Conservation (phyloP, 2,888 invertebrate genomes). For the Auanema freiburgensis region DNA sequence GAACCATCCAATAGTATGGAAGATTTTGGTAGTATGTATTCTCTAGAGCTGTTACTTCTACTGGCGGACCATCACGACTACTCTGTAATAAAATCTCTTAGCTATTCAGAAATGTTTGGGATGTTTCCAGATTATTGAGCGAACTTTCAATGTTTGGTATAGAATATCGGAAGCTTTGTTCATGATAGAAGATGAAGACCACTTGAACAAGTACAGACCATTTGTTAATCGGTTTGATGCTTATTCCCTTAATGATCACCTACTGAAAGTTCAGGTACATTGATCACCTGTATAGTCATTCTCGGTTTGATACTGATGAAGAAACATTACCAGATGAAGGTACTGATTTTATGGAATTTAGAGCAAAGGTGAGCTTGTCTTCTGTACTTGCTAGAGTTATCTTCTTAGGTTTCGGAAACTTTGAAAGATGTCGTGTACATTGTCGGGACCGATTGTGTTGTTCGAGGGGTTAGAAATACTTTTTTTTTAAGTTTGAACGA, state of each 20-base stretch:
- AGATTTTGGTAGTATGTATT: constrained; percentile 66
- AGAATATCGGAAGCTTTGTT: constrained; percentile 90
- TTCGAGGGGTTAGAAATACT: constrained; percentile 66
- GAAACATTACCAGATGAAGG: constrained; percentile 81
- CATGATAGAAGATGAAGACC: constrained; percentile 80
- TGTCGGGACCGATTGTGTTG: constrained; percentile 87
- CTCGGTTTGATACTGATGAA: constrained; percentile 93
- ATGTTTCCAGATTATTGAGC: constrained; percentile 73
- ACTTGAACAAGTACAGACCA: constrained; percentile 78
- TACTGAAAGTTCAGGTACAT: constrained; percentile 42
- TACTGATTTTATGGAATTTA: constrained; percentile 80
- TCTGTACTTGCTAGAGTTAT: constrained; percentile 68
- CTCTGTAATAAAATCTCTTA: no score
- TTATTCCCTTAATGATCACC: no score
- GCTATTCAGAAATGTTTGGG: constrained; percentile 9
- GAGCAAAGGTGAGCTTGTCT: constrained; percentile 68
- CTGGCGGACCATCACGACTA: constrained; percentile 97
- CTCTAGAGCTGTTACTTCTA: constrained; percentile 83
- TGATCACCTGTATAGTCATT: constrained; percentile 81
- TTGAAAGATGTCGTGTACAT: constrained; percentile 96
- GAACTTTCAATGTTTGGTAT: constrained; percentile 96
- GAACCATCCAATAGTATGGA: constrained; percentile 22
- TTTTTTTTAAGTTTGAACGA: not conserved
- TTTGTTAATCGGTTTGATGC: constrained; percentile 82
- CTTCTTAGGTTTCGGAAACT: constrained; percentile 74